Conservation (phyloP, 2,113 vertebrate genomes). For the Ifrita kowaldi region DNA sequence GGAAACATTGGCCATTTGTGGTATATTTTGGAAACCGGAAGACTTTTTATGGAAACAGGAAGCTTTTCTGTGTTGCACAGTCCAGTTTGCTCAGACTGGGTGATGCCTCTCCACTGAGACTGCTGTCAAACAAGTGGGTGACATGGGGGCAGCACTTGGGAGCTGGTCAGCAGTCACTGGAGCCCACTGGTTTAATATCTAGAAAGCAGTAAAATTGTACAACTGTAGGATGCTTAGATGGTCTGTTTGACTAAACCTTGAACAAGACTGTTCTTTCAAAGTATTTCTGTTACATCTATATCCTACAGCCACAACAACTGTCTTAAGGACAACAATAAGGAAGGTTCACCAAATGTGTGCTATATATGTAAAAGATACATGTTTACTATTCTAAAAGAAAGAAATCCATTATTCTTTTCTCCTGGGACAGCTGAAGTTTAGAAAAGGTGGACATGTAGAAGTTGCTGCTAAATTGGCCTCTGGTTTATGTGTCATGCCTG, state of each 20-base stretch:
- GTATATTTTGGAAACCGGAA: neutral
- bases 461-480: neutral
- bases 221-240: neutral
- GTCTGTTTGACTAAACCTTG: neutral
- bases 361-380: neutral
- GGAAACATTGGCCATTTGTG: neutral
- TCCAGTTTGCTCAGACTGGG: neutral
- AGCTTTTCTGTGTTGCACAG: neutral
- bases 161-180: neutral
- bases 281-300: neutral
- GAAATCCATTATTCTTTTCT: neutral
- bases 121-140: neutral
- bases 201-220: neutral
- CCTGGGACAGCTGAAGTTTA: neutral
- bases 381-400: neutral
- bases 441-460: neutral
- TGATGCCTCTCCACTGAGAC: neutral
- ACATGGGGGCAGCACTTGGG: neutral
- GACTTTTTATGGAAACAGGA: neutral
- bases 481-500: rapidly evolving
- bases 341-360: neutral
- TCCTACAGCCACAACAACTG: neutral
- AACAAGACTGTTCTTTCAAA: neutral
- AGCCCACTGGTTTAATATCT: neutral
- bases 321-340: neutral